phyloP scores from a whole-genome alignment of 2,797 vertebrate species.

The Acanthurus leucopareius region DNA sequence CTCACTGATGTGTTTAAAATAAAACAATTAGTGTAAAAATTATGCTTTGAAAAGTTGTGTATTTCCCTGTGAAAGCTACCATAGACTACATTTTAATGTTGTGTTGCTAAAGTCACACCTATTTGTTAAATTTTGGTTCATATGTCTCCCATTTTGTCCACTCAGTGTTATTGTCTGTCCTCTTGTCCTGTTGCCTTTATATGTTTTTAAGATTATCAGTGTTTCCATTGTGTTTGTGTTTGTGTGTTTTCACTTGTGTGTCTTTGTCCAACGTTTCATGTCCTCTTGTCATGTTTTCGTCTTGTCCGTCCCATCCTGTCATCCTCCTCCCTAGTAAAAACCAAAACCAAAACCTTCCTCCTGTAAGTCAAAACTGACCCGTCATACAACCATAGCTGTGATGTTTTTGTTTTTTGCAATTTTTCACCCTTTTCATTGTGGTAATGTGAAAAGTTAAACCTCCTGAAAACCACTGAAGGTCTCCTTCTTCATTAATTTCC shows the following conservation, averaged over 20 bases:
- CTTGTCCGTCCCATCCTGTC: slow-evolving; percentile 50
- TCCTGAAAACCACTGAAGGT: neutral
- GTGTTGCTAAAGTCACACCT: slow-evolving; percentile 6
- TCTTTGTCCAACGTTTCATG: slow-evolving; percentile 52
- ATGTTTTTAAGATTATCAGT: slow-evolving; percentile 28
- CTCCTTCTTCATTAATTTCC: neutral
- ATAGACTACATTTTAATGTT: neutral
- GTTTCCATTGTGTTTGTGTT: slow-evolving; percentile 55
- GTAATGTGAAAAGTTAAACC: fast-evolving
- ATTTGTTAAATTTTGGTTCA: neutral
- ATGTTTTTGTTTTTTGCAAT: slow-evolving; percentile 28
- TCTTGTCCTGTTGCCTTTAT: neutral
- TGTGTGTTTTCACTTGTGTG: slow-evolving; percentile 56
- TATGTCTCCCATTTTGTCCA: neutral
- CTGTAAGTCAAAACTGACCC: slow-evolving; percentile 69
- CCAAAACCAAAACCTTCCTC: slow-evolving; percentile 73
- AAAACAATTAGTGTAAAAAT: neutral
- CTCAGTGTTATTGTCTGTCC: too few species aligned
- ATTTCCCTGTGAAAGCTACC: slow-evolving; percentile 32
- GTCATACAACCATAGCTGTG: slow-evolving; percentile 26
- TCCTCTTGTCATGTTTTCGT: slow-evolving; percentile 59
- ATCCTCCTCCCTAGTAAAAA: slow-evolving; percentile 72
- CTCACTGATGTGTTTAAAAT: neutral
- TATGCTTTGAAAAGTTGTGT: slow-evolving; percentile 16
- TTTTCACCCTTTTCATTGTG: slow-evolving; percentile 28